A percentile compares a stretch with the other conserved stretches of the same genome.
Conservation (phyloP, 1,140 invertebrate genomes). For the Drosophila jambulina region DNA sequence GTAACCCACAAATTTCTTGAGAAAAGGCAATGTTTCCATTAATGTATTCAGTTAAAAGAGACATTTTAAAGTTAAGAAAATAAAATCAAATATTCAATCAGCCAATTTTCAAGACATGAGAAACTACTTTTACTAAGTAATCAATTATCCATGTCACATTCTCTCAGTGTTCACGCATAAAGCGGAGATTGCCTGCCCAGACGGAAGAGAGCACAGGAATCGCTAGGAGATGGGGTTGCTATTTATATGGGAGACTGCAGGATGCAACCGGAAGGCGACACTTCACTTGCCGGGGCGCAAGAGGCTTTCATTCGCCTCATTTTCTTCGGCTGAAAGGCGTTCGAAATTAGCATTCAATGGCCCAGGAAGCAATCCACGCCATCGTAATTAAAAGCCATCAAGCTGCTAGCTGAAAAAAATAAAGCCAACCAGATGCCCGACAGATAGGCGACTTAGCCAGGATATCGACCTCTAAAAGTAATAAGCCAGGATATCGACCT, state of each 20-base stretch:
- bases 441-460: slow-evolving; percentile 17
- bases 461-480: slow-evolving; percentile 64
- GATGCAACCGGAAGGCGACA: slow-evolving; percentile 65
- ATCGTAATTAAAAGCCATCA: slow-evolving; percentile 54
- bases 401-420: not conserved
- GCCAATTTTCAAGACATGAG: no score
- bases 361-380: slow-evolving; percentile 42
- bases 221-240: slow-evolving; percentile 12
- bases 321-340: slow-evolving; percentile 52
- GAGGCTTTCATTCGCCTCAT: slow-evolving; percentile 56
- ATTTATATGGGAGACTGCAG: slow-evolving; percentile 62
- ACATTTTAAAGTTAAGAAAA: no score
- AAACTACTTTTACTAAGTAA: not conserved
- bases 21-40: no score
- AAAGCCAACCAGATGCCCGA: slow-evolving; percentile 1
- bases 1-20: no score
- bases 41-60: no score
- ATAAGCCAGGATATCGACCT: slow-evolving; percentile 67
- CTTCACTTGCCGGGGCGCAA: slow-evolving; percentile 39
- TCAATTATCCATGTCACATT: not conserved
- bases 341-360: slow-evolving; percentile 45
- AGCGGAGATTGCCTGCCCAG: slow-evolving; percentile 27
- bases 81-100: not conserved
- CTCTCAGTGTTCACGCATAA: slow-evolving; percentile 16
- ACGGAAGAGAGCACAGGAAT: not conserved